A percentile compares a stretch with the other conserved stretches of the same genome.
Evolutionary conservation across 2,888 invertebrate genomes (phyloP).

Genomic region (Julus scandinavius): DNA sequence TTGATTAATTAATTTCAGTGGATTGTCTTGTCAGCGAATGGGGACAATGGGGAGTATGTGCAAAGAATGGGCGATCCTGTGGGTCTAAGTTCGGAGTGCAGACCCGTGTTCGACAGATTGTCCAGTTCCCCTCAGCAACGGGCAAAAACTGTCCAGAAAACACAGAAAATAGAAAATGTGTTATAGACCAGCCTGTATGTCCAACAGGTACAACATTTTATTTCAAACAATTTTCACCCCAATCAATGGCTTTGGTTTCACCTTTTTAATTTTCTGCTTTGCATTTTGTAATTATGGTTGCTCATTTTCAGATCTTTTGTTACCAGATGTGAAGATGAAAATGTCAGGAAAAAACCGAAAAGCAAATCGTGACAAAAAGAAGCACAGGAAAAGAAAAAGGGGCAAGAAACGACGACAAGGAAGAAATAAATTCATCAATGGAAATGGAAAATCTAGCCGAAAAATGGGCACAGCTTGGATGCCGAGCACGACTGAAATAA

Average conservation of each 20-base stretch:
- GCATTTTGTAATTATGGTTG: background rate
- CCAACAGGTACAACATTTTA: conserved; percentile 36
- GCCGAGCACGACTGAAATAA: conserved; percentile 40
- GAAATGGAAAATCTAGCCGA: background rate
- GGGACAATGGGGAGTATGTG: conserved; percentile 56
- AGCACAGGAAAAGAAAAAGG: conserved; percentile 41
- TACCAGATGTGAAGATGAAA: conserved; percentile 15
- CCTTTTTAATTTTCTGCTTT: background rate
- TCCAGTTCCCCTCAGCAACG: conserved; percentile 52
- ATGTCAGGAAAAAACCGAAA: conserved; percentile 4
- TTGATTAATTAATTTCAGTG: conserved; percentile 15
- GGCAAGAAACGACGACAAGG: conserved; percentile 20
- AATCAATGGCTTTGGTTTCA: background rate
- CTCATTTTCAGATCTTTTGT: background rate
- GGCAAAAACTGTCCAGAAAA: conserved; percentile 54
- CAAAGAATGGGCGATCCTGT: conserved; percentile 55
- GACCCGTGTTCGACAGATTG: conserved; percentile 55
- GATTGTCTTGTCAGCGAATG: conserved; percentile 55
- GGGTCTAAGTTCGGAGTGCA: conserved; percentile 56
- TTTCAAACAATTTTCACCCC: background rate
- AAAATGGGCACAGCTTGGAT: background rate
- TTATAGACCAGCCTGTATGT: conserved; percentile 54
- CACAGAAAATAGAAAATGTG: conserved; percentile 55
- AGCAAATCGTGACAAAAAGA: conserved; percentile 23
- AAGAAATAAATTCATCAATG: conserved; percentile 6